phyloP scores from a whole-genome alignment of 1,140 invertebrate genomes.

The Caenorhabditis briggsae region DNA sequence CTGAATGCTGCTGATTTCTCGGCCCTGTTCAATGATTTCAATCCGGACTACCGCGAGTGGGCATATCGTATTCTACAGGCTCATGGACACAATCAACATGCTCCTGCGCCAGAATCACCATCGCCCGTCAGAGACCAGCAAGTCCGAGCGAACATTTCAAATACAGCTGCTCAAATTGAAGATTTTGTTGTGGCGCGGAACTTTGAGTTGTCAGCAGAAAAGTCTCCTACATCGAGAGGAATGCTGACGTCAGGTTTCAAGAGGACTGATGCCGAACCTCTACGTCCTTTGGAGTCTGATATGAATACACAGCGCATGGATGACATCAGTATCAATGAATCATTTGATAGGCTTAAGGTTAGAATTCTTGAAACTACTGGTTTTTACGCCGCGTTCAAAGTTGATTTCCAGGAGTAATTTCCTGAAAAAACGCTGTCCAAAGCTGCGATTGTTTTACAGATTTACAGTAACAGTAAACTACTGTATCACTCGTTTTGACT shows the following conservation, averaged over 20 bases:
- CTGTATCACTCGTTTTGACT: too few relatives aligned
- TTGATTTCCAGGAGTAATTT: too few relatives aligned
- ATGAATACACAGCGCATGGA: conserved; percentile 5
- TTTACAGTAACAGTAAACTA: too few relatives aligned
- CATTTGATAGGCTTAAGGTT: conserved; percentile 28
- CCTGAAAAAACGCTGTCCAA: too few relatives aligned
- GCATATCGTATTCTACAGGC: not conserved
- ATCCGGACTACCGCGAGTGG: conserved; percentile 29
- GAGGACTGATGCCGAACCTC: not conserved
- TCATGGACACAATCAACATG: conserved; percentile 23
- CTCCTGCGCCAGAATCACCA: not conserved
- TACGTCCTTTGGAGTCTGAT: not conserved
- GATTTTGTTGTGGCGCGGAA: conserved; percentile 15
- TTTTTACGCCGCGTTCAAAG: too few relatives aligned
- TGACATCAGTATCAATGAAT: conserved; percentile 29
- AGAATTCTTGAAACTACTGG: not conserved
- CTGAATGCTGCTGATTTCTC: conserved; percentile 24
- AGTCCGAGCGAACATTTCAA: conserved; percentile 18
- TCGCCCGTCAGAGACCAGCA: not conserved
- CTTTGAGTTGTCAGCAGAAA: not conserved
- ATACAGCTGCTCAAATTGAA: conserved; percentile 15
- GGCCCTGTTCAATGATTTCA: conserved; percentile 30
- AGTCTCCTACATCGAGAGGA: not conserved
- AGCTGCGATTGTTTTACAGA: too few relatives aligned
- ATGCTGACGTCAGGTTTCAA: not conserved